phyloP scores from a whole-genome alignment of 1,140 invertebrate genomes.

The Philaenus spumarius region DNA sequence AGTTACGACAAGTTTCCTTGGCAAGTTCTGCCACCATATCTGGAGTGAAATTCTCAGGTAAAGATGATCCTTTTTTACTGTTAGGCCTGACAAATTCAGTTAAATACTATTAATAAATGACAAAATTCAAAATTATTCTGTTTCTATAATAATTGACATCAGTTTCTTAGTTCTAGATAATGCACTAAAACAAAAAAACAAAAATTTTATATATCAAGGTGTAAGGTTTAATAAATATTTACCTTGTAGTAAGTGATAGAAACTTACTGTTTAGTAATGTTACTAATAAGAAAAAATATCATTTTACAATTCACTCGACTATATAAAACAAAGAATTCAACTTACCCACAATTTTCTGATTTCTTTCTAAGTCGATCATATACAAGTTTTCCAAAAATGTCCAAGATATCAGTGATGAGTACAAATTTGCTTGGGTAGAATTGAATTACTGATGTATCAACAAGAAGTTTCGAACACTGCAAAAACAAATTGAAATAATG shows the following conservation, averaged over 20 bases:
- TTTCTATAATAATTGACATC: too few relatives aligned
- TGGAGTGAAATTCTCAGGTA: slow-evolving; percentile 63
- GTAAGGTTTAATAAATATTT: background rate
- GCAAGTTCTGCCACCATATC: slow-evolving; percentile 79
- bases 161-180: too few relatives aligned
- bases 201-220: slow-evolving; percentile 9
- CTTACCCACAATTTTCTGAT: slow-evolving; percentile 49
- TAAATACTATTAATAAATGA: too few relatives aligned
- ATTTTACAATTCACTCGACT: too few relatives aligned
- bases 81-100: slow-evolving; percentile 38
- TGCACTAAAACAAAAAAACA: slow-evolving; percentile 18
- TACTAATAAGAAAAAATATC: too few relatives aligned
- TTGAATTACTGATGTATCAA: slow-evolving; percentile 78
- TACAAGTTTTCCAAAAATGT: slow-evolving; percentile 90
- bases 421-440: slow-evolving; percentile 99
- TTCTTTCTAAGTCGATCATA: slow-evolving; percentile 81
- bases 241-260: background rate
- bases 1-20: slow-evolving; percentile 95
- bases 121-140: too few relatives aligned
- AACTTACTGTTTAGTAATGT: slow-evolving; percentile 1
- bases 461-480: slow-evolving; percentile 86
- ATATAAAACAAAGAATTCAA: too few relatives aligned
- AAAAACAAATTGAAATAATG: slow-evolving; percentile 33
- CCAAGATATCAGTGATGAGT: slow-evolving; percentile 90
- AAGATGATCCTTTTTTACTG: slow-evolving; percentile 34